Evolutionary conservation across 1,140 invertebrate species (phyloP).

Genomic region (Lerema accius): DNA sequence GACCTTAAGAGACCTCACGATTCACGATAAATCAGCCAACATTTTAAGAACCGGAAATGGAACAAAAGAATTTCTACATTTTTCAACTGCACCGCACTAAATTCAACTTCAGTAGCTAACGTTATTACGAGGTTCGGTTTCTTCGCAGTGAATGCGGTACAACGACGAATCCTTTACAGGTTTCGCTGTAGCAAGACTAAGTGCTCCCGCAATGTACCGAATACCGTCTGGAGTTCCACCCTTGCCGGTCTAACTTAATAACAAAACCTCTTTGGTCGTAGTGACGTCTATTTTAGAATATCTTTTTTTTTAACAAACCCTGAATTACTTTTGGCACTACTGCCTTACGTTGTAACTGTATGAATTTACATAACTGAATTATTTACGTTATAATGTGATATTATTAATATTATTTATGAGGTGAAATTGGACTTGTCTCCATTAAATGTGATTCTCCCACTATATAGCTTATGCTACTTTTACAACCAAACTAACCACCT

Average conservation of each 20-base stretch:
- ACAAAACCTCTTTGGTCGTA: conserved; percentile 65
- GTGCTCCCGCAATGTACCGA: conserved; percentile 57
- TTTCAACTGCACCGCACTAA: conserved; percentile 65
- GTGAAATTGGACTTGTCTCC: too few species aligned
- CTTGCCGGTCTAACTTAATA: conserved; percentile 73
- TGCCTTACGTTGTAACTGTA: too few species aligned
- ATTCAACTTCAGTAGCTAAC: conserved; percentile 62
- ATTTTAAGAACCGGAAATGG: conserved; percentile 46
- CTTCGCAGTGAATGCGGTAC: conserved; percentile 53
- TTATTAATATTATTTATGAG: too few species aligned
- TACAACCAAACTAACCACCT: too few species aligned
- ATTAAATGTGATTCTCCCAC: too few species aligned
- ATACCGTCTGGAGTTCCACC: conserved; percentile 51
- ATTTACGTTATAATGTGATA: too few species aligned
- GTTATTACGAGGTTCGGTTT: conserved; percentile 57
- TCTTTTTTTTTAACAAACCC: conserved; percentile 38
- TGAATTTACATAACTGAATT: too few species aligned
- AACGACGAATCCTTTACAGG: conserved; percentile 55
- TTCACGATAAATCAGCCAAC: conserved; percentile 47
- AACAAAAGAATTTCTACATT: conserved; percentile 62
- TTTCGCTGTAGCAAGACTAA: conserved; percentile 52
- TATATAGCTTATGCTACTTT: too few species aligned
- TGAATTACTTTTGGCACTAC: conserved; percentile 26
- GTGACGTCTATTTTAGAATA: conserved; percentile 54
- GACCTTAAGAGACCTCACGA: conserved; percentile 33